These are phyloP conservation scores for Lepidothrix coronata DNA, from an alignment of 2,113 vertebrate genomes.

Conservation along the genomic window DNA sequence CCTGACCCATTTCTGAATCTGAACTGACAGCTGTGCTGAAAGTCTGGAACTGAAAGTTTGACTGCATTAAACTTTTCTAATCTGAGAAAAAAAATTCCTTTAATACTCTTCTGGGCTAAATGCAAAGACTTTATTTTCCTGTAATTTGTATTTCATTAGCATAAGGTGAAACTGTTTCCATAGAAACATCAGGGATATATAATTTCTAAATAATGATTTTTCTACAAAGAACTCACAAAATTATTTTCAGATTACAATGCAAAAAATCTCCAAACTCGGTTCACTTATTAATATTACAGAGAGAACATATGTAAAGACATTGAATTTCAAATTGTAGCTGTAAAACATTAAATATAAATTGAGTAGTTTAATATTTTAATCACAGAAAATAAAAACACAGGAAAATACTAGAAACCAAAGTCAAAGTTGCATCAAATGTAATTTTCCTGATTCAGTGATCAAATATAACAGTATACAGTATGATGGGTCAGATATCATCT, in stretches of 20 bases:
- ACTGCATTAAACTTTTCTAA: not conserved
- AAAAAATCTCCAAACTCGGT: not conserved
- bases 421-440: not conserved
- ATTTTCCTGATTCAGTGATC: not conserved
- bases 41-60: not conserved
- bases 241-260: not conserved
- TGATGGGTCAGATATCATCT: not conserved
- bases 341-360: not conserved
- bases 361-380: not conserved
- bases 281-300: not conserved
- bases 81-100: not conserved
- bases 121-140: not conserved
- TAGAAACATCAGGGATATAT: constrained; percentile 71
- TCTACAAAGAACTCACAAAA: constrained; percentile 34
- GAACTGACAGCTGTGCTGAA: not conserved
- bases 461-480: not conserved
- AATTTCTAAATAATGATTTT: constrained; percentile 76
- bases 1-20: not conserved
- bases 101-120: not conserved
- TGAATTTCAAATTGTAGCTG: not conserved
- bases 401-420: not conserved
- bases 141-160: constrained; percentile 65
- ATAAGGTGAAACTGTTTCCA: constrained; percentile 74
- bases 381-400: not conserved
- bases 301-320: not conserved